phyloP scores from a whole-genome alignment of 2,888 invertebrate species.

The Lycophotia porphyrea region DNA sequence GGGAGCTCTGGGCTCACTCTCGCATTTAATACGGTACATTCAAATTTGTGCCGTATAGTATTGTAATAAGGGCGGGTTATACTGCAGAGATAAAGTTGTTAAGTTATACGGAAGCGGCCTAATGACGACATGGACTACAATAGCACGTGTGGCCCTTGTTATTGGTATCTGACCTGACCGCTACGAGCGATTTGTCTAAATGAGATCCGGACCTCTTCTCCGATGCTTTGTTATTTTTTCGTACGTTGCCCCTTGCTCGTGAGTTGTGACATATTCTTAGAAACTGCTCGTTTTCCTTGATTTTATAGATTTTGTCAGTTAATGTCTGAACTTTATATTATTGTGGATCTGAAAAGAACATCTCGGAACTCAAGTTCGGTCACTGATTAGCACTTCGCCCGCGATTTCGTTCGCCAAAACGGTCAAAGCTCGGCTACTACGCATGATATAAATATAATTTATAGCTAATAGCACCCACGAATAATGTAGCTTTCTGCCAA shows the following conservation, averaged over 20 bases:
- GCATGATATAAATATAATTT: no score
- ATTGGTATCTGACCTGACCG: conserved; percentile 90
- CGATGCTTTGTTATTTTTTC: conserved; percentile 85
- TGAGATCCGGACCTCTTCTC: conserved; percentile 87
- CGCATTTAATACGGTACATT: conserved; percentile 59
- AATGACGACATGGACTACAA: conserved; percentile 88
- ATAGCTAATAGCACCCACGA: no score
- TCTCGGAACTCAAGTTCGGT: conserved; percentile 14
- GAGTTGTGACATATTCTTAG: conserved; percentile 70
- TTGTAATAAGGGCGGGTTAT: conserved; percentile 68
- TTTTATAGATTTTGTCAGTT: conserved; percentile 54
- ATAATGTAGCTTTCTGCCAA: no score
- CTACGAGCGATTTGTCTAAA: conserved; percentile 90
- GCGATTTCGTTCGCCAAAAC: no score
- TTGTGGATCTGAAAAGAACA: conserved; percentile 24
- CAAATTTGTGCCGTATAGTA: conserved; percentile 70
- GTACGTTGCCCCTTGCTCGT: conserved; percentile 66
- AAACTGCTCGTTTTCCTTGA: conserved; percentile 59
- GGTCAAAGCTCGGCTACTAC: no score
- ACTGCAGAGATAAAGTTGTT: conserved; percentile 69
- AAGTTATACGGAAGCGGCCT: conserved; percentile 85
- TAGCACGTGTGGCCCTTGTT: conserved; percentile 88
- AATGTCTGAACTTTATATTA: conserved; percentile 51
- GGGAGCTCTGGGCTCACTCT: conserved; percentile 76
- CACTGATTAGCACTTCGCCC: no score